Evolutionary conservation across 2,888 invertebrate species (phyloP), one percentile per base, ranked within the genome.

Genomic region (Colostygia pectinataria): DNA sequence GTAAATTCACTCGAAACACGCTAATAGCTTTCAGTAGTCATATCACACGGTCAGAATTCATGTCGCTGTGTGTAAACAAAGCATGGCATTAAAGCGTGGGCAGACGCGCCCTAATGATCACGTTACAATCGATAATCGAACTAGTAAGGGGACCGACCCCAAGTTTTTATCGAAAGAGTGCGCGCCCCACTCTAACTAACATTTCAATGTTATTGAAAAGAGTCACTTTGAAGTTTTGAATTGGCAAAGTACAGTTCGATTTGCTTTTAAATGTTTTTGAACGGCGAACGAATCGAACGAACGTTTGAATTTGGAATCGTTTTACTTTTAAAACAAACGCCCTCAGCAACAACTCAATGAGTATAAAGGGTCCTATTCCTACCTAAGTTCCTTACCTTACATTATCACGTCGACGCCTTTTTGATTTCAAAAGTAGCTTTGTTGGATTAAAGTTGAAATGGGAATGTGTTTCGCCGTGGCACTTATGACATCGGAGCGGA

Each of bases 81-180:
- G 66, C 49, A 63, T 53, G 57, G 50, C 55, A 54, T 56, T 56
- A 55, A 54, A 54, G 59, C 62, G 59, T 47, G 44, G 53, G 55
- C 53, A 56, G 66, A 59, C 62, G 59, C 59, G 52, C 65, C 68
- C 65, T 65, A 65, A 65, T 66, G 69, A 70, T 72, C 68, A 57
- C 51, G 63, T 72, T 72, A 63, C 70, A 70, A 72, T 70, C 71
- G 64, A 72, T 69, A 67, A 50, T 58, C 54, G 38, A n/a, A 47
- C 48, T 59, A 55, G 57, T 47, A 29, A 58, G 59, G 61, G 62
- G 62, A 63, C 53, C 51, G 53, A 56, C 57, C 62, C 61, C 52
- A 57, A 40, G 58, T 41, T 50, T 51, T 56, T 47, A 56, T 61
- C 58, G 58, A 60, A 55, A 53, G 33, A 57, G 47, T 47, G 43